A percentile compares a stretch with the other conserved stretches of the same genome.
phyloP scores from a whole-genome alignment of 2,888 invertebrate genomes.

The Troides helena region DNA sequence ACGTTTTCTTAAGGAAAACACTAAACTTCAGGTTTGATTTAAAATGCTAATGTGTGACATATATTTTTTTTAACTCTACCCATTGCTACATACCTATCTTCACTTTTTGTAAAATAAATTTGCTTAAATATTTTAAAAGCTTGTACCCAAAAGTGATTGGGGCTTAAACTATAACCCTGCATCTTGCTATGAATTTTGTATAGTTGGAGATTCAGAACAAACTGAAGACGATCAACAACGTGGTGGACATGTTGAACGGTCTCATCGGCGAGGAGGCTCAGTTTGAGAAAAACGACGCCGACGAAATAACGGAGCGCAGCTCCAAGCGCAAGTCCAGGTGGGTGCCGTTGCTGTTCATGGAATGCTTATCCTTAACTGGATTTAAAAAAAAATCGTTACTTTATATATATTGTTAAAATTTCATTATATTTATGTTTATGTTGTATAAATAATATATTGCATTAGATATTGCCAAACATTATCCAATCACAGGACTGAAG shows the following conservation, averaged over 20 bases:
- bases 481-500: conserved; percentile 5
- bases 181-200: conserved; percentile 43
- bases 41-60: conserved; percentile 34
- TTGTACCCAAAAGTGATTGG: conserved; percentile 37
- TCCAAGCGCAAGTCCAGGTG: conserved; percentile 73
- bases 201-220: conserved; percentile 89
- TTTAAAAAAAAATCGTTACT: too few species aligned
- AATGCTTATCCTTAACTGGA: conserved; percentile 27
- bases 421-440: too few species aligned
- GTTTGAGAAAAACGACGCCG: conserved; percentile 45
- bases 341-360: conserved; percentile 35
- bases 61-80: conserved; percentile 31
- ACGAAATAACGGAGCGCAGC: conserved; percentile 50
- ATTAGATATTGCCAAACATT: conserved; percentile 9
- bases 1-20: conserved; percentile 90
- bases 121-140: conserved; percentile 35
- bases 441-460: background rate
- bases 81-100: conserved; percentile 35
- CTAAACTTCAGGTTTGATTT: conserved; percentile 87
- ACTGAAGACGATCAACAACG: conserved; percentile 90
- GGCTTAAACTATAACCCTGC: conserved; percentile 32
- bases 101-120: conserved; percentile 35
- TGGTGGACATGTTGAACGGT: conserved; percentile 92
- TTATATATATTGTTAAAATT: too few species aligned
- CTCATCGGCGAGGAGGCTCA: conserved; percentile 87